Base-by-base conservation (phyloP, 2,888 invertebrate species). In the Cyrtodaria siliqua region DNA sequence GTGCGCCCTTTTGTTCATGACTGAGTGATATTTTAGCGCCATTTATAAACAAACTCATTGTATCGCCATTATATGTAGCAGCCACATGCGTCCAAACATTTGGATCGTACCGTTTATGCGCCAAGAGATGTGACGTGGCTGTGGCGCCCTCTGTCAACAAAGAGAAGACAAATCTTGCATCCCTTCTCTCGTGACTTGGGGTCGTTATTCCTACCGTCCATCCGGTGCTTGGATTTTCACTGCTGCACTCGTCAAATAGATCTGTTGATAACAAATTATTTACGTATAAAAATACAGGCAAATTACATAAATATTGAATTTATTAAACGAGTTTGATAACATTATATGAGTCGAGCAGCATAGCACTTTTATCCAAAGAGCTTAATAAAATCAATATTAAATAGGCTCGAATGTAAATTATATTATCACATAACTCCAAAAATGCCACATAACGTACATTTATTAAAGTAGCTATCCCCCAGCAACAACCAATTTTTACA, bases 11-110 rank as follows among this genome's bases (percentile, higher is more conserved):
- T 64, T 90, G 88, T 14, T 85, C 69, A 6, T 68, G 64, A 12
- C 77, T 62, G 0, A 82, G 77, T 0, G 83, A 76, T 8, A 90
- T 86, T 59, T 82, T 79, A 8, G 88, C 90, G 0, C 88, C 86
- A 60, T 89, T 86, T 40, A 90, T 76, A 64, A 84, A 90, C 29
- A 91, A 62, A 55, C 63, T 75, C 75, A 88, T 77, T n/a, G 64
- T 55, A 16, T 63, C 20, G 6, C 86, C 86, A 61, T 89, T 83
- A 67, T 89, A 90, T 0, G 87, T 77, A 0, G 85, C 87, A 6
- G 89, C 86, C 14, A 91, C 68, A 67, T 89, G 85, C 1, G 81
- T 70, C 91, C 91, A 91, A 6, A 62, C 60, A 8, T 80, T 76
- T 0, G 86, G 87, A 18, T 70, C 67, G 62, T 87, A 90, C 2